Conservation (phyloP, 2,888 invertebrate species). For the Augiades crinisus region DNA sequence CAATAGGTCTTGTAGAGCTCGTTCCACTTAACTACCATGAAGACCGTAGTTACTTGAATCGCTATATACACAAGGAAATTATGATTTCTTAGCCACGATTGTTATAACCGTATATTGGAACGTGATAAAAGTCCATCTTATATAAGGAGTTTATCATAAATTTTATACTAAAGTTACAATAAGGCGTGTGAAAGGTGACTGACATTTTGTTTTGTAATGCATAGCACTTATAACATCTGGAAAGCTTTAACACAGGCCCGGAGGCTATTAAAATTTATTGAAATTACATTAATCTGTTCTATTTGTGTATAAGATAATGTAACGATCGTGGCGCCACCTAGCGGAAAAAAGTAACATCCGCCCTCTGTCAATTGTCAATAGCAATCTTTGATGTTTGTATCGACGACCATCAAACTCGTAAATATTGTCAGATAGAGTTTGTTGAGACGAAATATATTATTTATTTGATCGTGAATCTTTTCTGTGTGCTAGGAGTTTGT, state of each 20-base stretch:
- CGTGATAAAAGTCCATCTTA: too few relatives aligned
- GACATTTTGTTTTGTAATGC: constrained; percentile 1
- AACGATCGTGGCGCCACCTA: too few relatives aligned
- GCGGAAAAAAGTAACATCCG: too few relatives aligned
- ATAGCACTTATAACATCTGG: neutral
- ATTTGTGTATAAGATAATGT: too few relatives aligned
- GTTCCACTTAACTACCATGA: neutral
- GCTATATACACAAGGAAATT: too few relatives aligned
- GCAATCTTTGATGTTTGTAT: too few relatives aligned
- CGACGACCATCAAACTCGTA: neutral
- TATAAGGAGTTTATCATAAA: too few relatives aligned
- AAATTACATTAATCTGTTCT: too few relatives aligned
- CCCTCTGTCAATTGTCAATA: too few relatives aligned
- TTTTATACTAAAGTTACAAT: constrained; percentile 6
- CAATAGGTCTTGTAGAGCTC: neutral
- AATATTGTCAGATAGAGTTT: neutral
- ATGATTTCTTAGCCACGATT: too few relatives aligned
- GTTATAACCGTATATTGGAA: too few relatives aligned
- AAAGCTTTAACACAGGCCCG: neutral
- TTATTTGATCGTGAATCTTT: neutral
- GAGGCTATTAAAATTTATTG: neutral
- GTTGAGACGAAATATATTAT: neutral
- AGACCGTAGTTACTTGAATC: too few relatives aligned
- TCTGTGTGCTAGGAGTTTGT: constrained; percentile 14
- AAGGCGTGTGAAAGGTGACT: constrained; percentile 2